These are phyloP conservation scores for Herpetotheres cachinnans DNA, from an alignment of 2,113 vertebrate genomes.

Conservation along the genomic window DNA sequence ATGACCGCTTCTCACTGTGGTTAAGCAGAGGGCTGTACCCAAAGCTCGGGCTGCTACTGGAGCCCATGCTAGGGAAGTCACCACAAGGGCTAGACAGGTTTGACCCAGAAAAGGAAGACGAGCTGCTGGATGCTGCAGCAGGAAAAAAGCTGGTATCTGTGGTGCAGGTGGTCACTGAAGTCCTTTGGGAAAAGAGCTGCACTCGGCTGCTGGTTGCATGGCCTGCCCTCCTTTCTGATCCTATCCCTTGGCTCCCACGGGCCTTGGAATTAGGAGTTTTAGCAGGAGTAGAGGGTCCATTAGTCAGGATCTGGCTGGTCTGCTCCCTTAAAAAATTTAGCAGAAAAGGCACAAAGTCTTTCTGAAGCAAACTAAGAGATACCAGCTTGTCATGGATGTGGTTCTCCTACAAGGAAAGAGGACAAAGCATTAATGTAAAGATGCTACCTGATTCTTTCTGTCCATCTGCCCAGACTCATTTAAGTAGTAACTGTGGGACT, in stretches of 20 bases:
- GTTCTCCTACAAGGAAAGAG: conserved; percentile 61
- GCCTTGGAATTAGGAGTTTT: conserved; percentile 83
- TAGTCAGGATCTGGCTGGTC: conserved; percentile 87
- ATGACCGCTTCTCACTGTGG: conserved; percentile 68
- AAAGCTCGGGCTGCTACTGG: conserved; percentile 78
- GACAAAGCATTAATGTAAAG: not conserved
- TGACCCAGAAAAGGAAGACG: conserved; percentile 46
- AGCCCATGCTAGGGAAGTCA: conserved; percentile 49
- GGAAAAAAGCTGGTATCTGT: conserved; percentile 26
- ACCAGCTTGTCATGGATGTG: conserved; percentile 58
- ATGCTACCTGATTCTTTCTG: not conserved
- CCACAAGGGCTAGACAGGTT: conserved; percentile 50
- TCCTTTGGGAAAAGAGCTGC: conserved; percentile 84
- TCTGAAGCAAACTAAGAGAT: conserved; percentile 76
- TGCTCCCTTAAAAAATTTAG: conserved; percentile 95
- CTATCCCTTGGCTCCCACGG: conserved; percentile 36
- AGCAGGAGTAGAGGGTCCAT: conserved; percentile 91
- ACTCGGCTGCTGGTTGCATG: conserved; percentile 73
- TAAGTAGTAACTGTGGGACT: not conserved
- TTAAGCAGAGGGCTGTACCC: conserved; percentile 64
- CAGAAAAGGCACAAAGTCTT: conserved; percentile 93
- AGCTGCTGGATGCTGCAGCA: not conserved
- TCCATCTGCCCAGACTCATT: not conserved
- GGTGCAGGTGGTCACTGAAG: conserved; percentile 45
- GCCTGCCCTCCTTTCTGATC: conserved; percentile 60